Percentiles rank a stretch among this genome's conserved stretches.
These are phyloP conservation scores for Tipula confusa DNA, from an alignment of 2,888 invertebrate genomes.

Conservation along the genomic window DNA sequence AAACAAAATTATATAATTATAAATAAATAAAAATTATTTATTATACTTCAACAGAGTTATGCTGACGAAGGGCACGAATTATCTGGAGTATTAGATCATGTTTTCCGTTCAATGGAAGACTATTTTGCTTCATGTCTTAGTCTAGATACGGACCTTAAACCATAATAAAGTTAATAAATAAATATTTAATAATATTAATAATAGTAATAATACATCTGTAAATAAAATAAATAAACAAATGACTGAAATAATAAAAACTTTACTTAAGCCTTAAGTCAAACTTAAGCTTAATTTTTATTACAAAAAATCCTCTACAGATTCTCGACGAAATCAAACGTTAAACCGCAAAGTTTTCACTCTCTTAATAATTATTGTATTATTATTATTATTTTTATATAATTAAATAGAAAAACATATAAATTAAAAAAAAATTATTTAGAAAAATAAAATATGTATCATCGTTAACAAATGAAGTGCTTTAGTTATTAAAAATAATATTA, in stretches of 20 bases:
- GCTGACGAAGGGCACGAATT: conserved; percentile 87
- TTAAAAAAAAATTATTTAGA: background rate
- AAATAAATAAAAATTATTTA: conserved; percentile 21
- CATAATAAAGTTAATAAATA: background rate
- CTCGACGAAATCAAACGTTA: background rate
- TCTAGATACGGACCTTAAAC: conserved; percentile 69
- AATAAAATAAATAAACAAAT: background rate
- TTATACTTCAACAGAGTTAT: conserved; percentile 68
- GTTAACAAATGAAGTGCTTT: conserved; percentile 29
- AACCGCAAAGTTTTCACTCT: background rate
- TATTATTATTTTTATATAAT: conserved; percentile 3
- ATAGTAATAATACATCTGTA: background rate
- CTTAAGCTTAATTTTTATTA: background rate
- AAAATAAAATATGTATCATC: conserved; percentile 16
- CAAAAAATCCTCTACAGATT: background rate
- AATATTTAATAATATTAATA: background rate
- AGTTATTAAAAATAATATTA: conserved; percentile 27
- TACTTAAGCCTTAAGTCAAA: background rate
- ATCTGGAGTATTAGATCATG: conserved; percentile 80
- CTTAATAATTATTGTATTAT: background rate
- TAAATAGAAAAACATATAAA: background rate
- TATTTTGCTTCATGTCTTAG: conserved; percentile 86
- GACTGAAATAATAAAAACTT: background rate
- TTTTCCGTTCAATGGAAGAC: conserved; percentile 90
- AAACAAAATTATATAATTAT: background rate